Percentiles rank a stretch among this genome's conserved stretches.
phyloP scores from a whole-genome alignment of 2,888 invertebrate genomes.

The Calameuta idolon region DNA sequence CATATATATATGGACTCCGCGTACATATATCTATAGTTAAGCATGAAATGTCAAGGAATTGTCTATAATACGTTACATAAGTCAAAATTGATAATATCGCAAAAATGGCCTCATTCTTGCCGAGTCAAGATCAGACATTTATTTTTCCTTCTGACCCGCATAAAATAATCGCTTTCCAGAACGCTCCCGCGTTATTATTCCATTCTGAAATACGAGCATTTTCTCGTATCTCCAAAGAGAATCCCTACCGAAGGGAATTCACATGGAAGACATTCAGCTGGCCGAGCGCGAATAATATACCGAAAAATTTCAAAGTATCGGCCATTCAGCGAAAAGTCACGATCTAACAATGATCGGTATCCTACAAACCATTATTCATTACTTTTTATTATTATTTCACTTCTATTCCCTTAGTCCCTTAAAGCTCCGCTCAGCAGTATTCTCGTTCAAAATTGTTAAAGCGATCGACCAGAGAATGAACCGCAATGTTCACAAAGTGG shows the following conservation, averaged over 20 bases:
- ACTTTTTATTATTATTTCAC: neutral
- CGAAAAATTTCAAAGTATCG: neutral
- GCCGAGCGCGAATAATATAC: neutral
- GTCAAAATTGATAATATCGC: neutral
- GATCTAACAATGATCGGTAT: neutral
- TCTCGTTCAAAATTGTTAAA: neutral
- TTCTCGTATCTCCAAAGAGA: neutral
- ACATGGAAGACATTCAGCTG: neutral
- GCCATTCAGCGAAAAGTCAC: too few species aligned
- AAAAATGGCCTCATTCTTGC: neutral
- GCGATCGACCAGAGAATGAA: neutral
- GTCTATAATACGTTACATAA: neutral
- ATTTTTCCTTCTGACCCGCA: neutral
- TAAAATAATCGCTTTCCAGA: neutral
- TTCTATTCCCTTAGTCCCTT: neutral
- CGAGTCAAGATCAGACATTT: neutral
- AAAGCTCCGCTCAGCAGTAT: neutral
- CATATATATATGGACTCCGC: too few species aligned
- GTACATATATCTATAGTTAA: neutral
- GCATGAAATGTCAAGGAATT: neutral
- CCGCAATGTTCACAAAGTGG: neutral
- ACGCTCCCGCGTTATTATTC: neutral
- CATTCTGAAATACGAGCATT: neutral
- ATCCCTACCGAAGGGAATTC: neutral
- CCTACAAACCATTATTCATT: neutral